Evolutionary conservation across 1,140 invertebrate species (phyloP).

Genomic region (Ceratitis capitata): DNA sequence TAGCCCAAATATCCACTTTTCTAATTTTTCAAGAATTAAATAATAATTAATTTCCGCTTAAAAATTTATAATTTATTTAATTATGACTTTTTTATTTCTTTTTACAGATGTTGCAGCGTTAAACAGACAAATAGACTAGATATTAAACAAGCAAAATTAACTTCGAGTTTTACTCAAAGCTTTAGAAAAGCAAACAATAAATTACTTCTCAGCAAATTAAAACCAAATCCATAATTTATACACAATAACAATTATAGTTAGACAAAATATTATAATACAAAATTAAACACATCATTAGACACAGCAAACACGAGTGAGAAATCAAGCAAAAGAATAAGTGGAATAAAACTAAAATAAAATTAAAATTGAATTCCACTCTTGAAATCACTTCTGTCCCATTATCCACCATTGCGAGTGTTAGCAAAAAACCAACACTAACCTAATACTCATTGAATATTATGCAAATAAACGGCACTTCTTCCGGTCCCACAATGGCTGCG

Average conservation of each 20-base stretch:
- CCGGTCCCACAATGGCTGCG: conserved; percentile 64
- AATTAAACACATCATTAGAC: too few species aligned
- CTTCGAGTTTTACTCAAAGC: not conserved
- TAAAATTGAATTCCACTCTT: not conserved
- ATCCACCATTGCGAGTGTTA: not conserved
- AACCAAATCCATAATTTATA: not conserved
- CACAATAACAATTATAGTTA: not conserved
- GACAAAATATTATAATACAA: too few species aligned
- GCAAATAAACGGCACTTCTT: conserved; percentile 63
- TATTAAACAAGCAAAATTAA: not conserved
- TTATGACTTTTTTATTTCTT: not conserved
- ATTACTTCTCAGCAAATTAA: not conserved
- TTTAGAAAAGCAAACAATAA: not conserved
- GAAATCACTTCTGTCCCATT: not conserved
- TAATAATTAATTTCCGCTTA: not conserved
- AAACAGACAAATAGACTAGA: not conserved
- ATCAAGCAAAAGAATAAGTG: not conserved
- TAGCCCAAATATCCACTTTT: too few species aligned
- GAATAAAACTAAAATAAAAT: not conserved
- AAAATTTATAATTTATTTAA: not conserved
- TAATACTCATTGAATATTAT: conserved; percentile 47
- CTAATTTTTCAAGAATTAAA: too few species aligned
- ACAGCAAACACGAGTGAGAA: too few species aligned
- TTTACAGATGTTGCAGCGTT: conserved; percentile 13
- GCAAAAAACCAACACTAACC: not conserved